Conservation (phyloP, 2,113 vertebrate species). For the Callipepla californica region DNA sequence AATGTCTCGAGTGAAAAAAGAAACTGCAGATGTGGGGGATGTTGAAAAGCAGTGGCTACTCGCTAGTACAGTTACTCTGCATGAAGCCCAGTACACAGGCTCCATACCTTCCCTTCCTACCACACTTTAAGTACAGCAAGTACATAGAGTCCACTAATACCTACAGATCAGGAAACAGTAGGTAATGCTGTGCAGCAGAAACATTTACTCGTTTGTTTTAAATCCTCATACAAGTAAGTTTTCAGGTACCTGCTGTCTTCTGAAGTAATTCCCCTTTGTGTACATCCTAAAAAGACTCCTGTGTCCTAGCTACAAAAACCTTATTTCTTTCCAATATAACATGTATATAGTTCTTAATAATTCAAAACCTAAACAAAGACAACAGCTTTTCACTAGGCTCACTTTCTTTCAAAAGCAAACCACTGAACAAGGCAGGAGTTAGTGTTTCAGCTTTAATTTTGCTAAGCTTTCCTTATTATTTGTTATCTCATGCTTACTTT, state of each 20-base stretch:
- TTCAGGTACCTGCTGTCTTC: background rate
- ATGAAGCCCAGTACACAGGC: slow-evolving; percentile 1
- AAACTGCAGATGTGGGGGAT: background rate
- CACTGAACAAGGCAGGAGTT: background rate
- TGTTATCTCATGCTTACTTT: background rate
- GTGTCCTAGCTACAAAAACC: background rate
- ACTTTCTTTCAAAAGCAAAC: background rate
- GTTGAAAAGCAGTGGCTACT: slow-evolving; percentile 22
- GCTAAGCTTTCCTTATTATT: background rate
- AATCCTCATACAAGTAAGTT: background rate
- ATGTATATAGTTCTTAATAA: background rate
- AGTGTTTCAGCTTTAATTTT: background rate
- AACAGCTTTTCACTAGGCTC: background rate
- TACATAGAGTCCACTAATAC: background rate
- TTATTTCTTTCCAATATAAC: background rate
- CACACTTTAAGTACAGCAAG: background rate
- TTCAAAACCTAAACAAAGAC: background rate
- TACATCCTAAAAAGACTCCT: background rate
- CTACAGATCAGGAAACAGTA: background rate
- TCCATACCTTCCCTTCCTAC: background rate
- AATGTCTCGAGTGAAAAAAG: slow-evolving; percentile 48
- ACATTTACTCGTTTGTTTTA: background rate
- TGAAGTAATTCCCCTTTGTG: background rate
- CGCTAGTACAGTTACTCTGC: background rate
- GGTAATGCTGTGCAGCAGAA: background rate